Conservation (phyloP, 2,797 vertebrate genomes). For the Smutsia temminckii region DNA sequence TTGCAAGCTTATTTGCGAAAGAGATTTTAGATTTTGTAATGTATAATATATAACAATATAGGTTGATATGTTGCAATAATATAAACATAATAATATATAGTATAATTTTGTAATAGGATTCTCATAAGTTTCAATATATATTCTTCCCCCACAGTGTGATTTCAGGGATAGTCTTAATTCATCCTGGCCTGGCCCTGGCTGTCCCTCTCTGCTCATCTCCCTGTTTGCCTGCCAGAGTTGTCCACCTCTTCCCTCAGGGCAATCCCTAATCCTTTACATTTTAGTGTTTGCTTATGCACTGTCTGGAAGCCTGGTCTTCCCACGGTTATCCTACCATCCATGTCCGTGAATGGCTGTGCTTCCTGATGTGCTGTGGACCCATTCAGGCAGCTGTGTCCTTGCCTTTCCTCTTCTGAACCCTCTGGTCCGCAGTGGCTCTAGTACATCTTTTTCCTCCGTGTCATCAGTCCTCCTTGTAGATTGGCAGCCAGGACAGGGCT, state of each 20-base stretch:
- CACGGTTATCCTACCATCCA: accelerated
- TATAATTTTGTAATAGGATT: background rate
- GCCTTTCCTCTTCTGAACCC: background rate
- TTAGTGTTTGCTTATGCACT: background rate
- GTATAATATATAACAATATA: no score
- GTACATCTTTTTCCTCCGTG: background rate
- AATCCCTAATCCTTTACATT: background rate
- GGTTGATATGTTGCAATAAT: no score
- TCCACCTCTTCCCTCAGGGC: background rate
- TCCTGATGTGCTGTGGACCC: background rate
- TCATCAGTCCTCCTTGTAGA: background rate
- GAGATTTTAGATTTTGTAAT: background rate
- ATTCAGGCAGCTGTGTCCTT: background rate
- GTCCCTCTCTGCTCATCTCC: accelerated
- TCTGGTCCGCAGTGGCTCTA: background rate
- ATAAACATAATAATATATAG: no score
- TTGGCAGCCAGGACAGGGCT: background rate
- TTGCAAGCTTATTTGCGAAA: background rate
- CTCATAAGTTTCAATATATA: background rate
- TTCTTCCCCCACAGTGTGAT: background rate
- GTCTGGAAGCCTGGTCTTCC: background rate
- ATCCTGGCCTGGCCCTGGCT: background rate
- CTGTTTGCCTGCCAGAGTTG: background rate
- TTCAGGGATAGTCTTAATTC: background rate
- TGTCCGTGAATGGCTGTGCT: background rate